These are phyloP conservation scores for Syritta pipiens DNA, from an alignment of 2,888 invertebrate genomes.

Conservation along the genomic window DNA sequence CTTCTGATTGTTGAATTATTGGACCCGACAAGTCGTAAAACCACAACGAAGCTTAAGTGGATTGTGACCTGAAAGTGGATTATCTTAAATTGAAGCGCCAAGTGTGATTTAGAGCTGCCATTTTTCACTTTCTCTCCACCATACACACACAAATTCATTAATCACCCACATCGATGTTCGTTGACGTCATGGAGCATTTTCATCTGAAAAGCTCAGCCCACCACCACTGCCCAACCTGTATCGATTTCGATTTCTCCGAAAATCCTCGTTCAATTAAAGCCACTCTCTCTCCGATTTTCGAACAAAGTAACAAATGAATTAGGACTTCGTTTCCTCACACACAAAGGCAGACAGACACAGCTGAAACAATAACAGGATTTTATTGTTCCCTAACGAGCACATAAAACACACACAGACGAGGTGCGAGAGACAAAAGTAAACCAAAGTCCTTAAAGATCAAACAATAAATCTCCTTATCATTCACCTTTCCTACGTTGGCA, in stretches of 20 bases:
- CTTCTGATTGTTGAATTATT: too few relatives aligned
- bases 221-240: neutral
- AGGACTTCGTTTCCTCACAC: neutral
- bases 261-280: slow-evolving; percentile 10
- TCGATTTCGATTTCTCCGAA: slow-evolving; percentile 13
- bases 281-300: neutral
- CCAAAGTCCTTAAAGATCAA: slow-evolving; percentile 53
- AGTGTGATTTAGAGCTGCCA: too few relatives aligned
- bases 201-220: too few relatives aligned
- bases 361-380: slow-evolving; percentile 33
- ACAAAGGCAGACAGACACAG: neutral
- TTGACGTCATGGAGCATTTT: too few relatives aligned
- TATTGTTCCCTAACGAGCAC: slow-evolving; percentile 62
- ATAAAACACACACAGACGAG: slow-evolving; percentile 37
- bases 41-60: too few relatives aligned
- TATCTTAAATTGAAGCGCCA: too few relatives aligned
- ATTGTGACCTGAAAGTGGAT: too few relatives aligned
- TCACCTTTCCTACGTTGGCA: slow-evolving; percentile 21
- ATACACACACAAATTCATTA: too few relatives aligned
- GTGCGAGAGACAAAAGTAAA: slow-evolving; percentile 1
- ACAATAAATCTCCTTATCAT: slow-evolving; percentile 55
- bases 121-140: too few relatives aligned
- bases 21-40: too few relatives aligned
- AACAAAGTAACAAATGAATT: slow-evolving; percentile 27
- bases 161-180: too few relatives aligned